Evolutionary conservation across 2,888 invertebrate species (phyloP).

Genomic region (Arge pagana): DNA sequence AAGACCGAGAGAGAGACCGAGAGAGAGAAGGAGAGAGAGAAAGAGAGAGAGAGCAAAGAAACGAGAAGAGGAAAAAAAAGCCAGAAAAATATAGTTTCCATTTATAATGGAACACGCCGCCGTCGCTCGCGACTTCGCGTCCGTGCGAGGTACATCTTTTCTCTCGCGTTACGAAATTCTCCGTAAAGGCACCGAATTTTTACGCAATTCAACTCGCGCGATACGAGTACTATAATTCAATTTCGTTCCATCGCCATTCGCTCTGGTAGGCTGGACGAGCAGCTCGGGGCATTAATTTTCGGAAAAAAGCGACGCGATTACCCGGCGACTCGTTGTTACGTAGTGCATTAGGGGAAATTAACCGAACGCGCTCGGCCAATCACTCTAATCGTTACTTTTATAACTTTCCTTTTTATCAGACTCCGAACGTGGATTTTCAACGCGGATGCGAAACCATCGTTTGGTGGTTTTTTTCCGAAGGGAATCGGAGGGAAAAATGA

Average conservation of each 20-base stretch:
- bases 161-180: slow-evolving; percentile 17
- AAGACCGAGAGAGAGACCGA: too few relatives aligned
- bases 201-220: slow-evolving; percentile 9
- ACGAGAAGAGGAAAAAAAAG: not conserved
- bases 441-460: too few relatives aligned
- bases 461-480: too few relatives aligned
- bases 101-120: slow-evolving; percentile 5
- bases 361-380: too few relatives aligned
- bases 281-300: not conserved
- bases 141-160: slow-evolving; percentile 8
- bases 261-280: not conserved
- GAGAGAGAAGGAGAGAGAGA: not conserved
- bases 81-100: not conserved
- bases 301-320: not conserved
- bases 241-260: slow-evolving; percentile 5
- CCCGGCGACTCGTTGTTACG: too few relatives aligned
- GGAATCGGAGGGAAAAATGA: too few relatives aligned
- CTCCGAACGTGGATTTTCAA: too few relatives aligned
- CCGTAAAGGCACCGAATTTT: slow-evolving; percentile 18
- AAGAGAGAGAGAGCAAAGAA: not conserved
- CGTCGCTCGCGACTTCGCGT: not conserved
- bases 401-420: too few relatives aligned
- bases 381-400: too few relatives aligned
- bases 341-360: too few relatives aligned
- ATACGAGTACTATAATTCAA: too few relatives aligned